Base-by-base conservation (phyloP, 2,797 vertebrate species). In the Botia almorhae region DNA sequence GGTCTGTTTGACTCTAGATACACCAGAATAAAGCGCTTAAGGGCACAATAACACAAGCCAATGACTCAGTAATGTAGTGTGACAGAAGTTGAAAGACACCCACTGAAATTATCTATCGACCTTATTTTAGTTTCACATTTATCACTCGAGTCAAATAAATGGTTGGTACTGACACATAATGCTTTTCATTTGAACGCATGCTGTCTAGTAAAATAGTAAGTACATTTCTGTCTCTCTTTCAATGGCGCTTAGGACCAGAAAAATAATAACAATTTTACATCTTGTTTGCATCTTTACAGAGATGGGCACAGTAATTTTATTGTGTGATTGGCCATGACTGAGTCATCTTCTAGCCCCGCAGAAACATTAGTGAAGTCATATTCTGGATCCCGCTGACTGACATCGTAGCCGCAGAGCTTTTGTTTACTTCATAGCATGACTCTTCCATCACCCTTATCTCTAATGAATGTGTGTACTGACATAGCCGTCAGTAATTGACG, bases 311-410 rank as follows among this genome's bases (percentile, higher is more conserved):
- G 21, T 72, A 53, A 71, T 64, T 60, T 64, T 16, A 71, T 50
- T 71, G 21, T 64, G 33, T 64, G 19, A 72, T 72, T 64, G 48
- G 29, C 23, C 17, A 33, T 61, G 56, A 58, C 43, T 76, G 75
- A 68, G 68, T 78, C 68, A 53, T 43, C 8, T 70, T 51, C 58
- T 60, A 43, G n/a, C 53, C 63, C 21, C 19, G 67, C n/a, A 53
- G 3, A 21, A 43, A 39, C 13, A 1, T 63, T 43, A 56, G 10
- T 56, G 50, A 60, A 69, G 51, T 68, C 51, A 36, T 12, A 46
- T 46, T 61, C 33, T 14, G 36, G 16, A 50, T 69, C 55, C 12
- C 14, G 11, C 19, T 68, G 51, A 21, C 39, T 61, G n/a, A 51
- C 43, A 46, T 46, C 2, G 21, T 19, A 8, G n/a, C 39, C 16